These are phyloP conservation scores for Dasyprocta punctata DNA, from an alignment of 2,113 vertebrate species.

Conservation along the genomic window DNA sequence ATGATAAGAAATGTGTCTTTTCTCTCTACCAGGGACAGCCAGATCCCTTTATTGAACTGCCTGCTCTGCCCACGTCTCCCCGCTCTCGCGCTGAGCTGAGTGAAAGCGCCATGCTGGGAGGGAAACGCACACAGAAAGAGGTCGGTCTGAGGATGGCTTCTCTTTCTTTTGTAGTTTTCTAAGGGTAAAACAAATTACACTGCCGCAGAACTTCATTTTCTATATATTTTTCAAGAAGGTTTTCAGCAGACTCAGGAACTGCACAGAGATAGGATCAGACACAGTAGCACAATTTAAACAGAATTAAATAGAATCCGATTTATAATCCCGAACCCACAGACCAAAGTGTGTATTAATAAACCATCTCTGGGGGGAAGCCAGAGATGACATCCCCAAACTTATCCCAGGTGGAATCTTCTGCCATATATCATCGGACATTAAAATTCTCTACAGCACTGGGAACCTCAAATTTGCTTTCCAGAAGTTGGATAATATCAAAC, in stretches of 20 bases:
- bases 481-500: background rate
- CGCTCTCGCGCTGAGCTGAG: accelerated
- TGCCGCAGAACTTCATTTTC: conserved; percentile 67
- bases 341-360: conserved; percentile 39
- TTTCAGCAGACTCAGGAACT: conserved; percentile 52
- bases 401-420: background rate
- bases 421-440: conserved; percentile 33
- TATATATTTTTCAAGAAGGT: conserved; percentile 63
- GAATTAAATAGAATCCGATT: conserved; percentile 56
- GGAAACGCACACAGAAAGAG: background rate
- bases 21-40: accelerated
- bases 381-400: conserved; percentile 34
- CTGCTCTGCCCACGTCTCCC: accelerated
- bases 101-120: accelerated
- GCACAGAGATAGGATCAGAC: conserved; percentile 57
- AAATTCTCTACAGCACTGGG: conserved; percentile 25
- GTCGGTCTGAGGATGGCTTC: background rate
- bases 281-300: conserved; percentile 18
- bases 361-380: background rate
- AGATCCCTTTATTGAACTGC: background rate
- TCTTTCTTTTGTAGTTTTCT: conserved; percentile 43
- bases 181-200: conserved; percentile 47
- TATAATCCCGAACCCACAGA: conserved; percentile 4
- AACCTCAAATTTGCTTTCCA: conserved; percentile 6
- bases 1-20: background rate